phyloP scores from a whole-genome alignment of 2,888 invertebrate genomes.

The Synanthedon vespiformis region DNA sequence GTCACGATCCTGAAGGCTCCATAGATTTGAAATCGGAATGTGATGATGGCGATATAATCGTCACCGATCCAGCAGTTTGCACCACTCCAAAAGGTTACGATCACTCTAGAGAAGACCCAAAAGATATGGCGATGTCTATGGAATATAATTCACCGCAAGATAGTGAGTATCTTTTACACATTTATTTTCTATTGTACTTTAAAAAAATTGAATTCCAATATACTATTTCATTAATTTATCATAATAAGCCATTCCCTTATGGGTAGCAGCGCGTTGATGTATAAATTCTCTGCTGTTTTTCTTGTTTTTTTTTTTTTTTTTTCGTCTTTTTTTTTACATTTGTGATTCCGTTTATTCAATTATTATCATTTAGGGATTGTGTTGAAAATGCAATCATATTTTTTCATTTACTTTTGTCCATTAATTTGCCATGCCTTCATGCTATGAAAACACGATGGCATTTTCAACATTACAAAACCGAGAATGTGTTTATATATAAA shows the following conservation, averaged over 20 bases:
- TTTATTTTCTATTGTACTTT: neutral
- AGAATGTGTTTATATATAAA: no score
- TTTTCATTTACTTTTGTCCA: conserved; percentile 36
- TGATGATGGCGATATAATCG: conserved; percentile 59
- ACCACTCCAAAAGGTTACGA: conserved; percentile 49
- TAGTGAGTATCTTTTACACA: conserved; percentile 38
- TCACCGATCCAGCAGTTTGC: conserved; percentile 55
- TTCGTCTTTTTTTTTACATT: conserved; percentile 23
- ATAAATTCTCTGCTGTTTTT: neutral
- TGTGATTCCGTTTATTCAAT: conserved; percentile 5
- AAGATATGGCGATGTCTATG: conserved; percentile 32
- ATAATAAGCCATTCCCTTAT: no score
- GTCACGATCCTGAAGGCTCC: conserved; percentile 31
- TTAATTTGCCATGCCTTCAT: conserved; percentile 51
- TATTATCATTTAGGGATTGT: conserved; percentile 37
- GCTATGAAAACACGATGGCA: conserved; percentile 68
- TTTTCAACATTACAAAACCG: conserved; percentile 53
- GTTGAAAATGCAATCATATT: conserved; percentile 68
- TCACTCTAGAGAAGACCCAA: conserved; percentile 39
- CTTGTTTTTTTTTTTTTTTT: conserved; percentile 9
- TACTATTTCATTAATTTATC: no score
- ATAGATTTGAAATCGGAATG: conserved; percentile 58
- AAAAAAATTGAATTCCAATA: no score
- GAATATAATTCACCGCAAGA: conserved; percentile 60
- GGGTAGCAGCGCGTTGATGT: no score